Percentiles rank a stretch among this genome's conserved stretches.
Conservation (phyloP, 1,140 invertebrate species). For the Oncopeltus fasciatus region DNA sequence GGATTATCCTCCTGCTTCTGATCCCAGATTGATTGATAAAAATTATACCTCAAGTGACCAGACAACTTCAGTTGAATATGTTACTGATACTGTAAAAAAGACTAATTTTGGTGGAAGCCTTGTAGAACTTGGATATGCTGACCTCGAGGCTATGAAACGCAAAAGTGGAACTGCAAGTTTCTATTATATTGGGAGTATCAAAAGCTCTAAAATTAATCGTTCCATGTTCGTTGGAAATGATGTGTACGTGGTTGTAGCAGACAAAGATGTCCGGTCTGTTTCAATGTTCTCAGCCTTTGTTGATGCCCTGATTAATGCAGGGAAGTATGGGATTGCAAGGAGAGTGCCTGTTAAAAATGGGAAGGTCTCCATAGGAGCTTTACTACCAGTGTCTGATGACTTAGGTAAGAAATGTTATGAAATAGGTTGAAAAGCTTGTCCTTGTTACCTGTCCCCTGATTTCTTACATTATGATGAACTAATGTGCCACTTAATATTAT, state of each 20-base stretch:
- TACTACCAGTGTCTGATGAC: constrained; percentile 17
- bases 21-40: not conserved
- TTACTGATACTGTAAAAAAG: constrained; percentile 1
- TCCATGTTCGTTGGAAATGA: constrained; percentile 11
- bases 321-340: constrained; percentile 12
- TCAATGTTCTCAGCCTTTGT: constrained; percentile 13
- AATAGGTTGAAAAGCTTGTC: no score
- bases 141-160: constrained; percentile 12
- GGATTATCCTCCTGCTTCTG: not conserved
- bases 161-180: constrained; percentile 9
- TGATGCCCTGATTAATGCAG: constrained; percentile 5
- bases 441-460: no score
- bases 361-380: constrained; percentile 9
- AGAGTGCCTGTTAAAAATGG: constrained; percentile 13
- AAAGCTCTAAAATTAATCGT: not conserved
- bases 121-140: constrained; percentile 13
- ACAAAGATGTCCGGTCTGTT: not conserved
- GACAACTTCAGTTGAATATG: not conserved
- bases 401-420: constrained; percentile 5
- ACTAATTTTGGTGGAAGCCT: constrained; percentile 10
- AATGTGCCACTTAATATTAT: no score
- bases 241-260: constrained; percentile 6
- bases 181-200: constrained; percentile 7
- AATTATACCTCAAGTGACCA: not conserved
- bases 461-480: no score